phyloP scores from a whole-genome alignment of 1,140 invertebrate species.

The Chironomus striatipennis region DNA sequence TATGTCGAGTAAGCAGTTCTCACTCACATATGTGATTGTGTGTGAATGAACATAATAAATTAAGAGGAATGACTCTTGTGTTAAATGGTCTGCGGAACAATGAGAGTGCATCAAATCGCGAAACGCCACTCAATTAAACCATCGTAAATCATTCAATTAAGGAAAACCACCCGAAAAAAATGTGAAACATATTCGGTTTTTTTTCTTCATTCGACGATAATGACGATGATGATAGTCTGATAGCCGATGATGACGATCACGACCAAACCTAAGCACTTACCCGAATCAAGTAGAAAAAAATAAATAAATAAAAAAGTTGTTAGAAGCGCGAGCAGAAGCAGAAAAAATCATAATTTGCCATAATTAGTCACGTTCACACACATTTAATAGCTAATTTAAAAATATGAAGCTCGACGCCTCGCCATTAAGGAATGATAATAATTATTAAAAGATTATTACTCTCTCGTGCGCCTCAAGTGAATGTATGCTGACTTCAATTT shows the following conservation, averaged over 20 bases:
- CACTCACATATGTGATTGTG: no score
- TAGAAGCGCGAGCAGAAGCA: neutral
- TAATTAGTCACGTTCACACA: conserved; percentile 21
- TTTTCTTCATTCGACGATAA: neutral
- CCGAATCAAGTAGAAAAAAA: neutral
- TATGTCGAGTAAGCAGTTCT: no score
- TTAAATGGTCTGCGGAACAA: conserved; percentile 12
- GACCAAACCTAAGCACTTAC: neutral
- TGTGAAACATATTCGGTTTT: neutral
- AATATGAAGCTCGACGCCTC: neutral
- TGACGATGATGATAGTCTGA: neutral
- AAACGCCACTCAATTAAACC: conserved; percentile 16
- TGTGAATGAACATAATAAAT: no score
- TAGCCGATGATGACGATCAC: neutral
- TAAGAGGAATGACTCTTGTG: neutral
- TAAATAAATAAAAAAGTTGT: neutral
- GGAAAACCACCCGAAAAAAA: neutral
- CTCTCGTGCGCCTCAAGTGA: neutral
- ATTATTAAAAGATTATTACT: conserved; percentile 17
- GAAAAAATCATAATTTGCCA: conserved; percentile 15
- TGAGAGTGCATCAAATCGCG: conserved; percentile 4
- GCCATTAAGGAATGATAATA: conserved; percentile 17
- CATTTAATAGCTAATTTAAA: conserved; percentile 22
- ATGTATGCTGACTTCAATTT: no score
- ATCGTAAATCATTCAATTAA: conserved; percentile 23